Evolutionary conservation across 2,888 invertebrate species (phyloP).

Genomic region (Aproaerema taeniolella): DNA sequence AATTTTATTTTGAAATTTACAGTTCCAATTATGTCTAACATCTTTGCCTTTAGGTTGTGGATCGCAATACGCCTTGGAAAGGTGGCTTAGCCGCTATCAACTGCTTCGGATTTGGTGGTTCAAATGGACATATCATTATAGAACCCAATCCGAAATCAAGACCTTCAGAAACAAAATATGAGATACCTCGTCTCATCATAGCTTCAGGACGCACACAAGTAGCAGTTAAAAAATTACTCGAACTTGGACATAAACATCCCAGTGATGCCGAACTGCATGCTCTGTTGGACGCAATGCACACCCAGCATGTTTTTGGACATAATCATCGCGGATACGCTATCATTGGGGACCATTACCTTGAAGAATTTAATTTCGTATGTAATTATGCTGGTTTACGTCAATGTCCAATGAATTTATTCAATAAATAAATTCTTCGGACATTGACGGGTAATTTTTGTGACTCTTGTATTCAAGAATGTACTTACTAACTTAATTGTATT

Average conservation of each 20-base stretch:
- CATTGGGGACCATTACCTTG: no score
- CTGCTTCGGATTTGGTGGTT: slow-evolving; percentile 87
- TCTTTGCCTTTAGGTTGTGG: slow-evolving; percentile 84
- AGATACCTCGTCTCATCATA: not conserved
- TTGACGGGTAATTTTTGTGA: no score
- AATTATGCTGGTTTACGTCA: no score
- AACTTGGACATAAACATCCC: slow-evolving; percentile 76
- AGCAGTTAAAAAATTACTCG: slow-evolving; percentile 82
- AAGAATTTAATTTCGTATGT: no score
- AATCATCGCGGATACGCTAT: slow-evolving; percentile 74
- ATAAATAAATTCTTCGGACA: no score
- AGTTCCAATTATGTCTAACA: no score
- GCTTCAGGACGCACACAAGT: slow-evolving; percentile 90
- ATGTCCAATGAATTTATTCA: no score
- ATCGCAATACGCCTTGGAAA: slow-evolving; percentile 88
- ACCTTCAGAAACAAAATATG: not conserved
- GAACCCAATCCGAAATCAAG: not conserved
- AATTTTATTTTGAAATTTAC: no score
- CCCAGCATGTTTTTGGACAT: slow-evolving; percentile 74
- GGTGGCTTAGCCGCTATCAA: slow-evolving; percentile 96
- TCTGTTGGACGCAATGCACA: slow-evolving; percentile 68
- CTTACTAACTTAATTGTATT: no score
- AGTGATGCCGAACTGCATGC: slow-evolving; percentile 86
- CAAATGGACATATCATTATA: not conserved
- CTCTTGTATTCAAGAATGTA: no score